Percentiles rank a stretch among this genome's conserved stretches.
phyloP scores from a whole-genome alignment of 2,797 vertebrate genomes.

The Sternarchorhynchus goeldii region DNA sequence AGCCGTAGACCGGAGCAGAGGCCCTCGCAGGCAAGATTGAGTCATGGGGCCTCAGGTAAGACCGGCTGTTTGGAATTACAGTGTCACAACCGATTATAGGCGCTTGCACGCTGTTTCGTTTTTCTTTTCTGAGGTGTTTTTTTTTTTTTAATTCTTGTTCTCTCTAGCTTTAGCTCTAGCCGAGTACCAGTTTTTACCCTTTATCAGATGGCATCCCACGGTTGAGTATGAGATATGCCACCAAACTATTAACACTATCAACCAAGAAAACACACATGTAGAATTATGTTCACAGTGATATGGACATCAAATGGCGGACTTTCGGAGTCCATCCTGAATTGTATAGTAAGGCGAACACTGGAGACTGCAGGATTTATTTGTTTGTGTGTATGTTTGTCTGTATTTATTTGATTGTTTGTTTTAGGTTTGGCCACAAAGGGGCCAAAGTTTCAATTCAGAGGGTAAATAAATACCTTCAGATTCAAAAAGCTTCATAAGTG shows the following conservation, averaged over 20 bases:
- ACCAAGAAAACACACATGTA: too few relatives aligned
- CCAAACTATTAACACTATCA: background rate
- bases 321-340: too few relatives aligned
- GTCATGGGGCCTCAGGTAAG: constrained; percentile 26
- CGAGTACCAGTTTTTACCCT: background rate
- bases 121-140: background rate
- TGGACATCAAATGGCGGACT: too few relatives aligned
- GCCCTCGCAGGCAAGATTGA: constrained; percentile 31
- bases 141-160: background rate
- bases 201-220: background rate
- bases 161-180: background rate
- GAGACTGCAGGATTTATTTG: too few relatives aligned
- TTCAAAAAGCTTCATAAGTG: too few relatives aligned
- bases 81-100: background rate
- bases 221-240: background rate
- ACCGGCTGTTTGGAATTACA: background rate
- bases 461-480: too few relatives aligned
- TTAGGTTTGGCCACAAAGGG: too few relatives aligned
- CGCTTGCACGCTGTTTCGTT: background rate
- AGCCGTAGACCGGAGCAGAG: constrained; percentile 16
- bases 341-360: too few relatives aligned
- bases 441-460: too few relatives aligned
- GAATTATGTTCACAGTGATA: too few relatives aligned
- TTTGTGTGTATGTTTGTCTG: too few relatives aligned
- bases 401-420: too few relatives aligned